phyloP scores from a whole-genome alignment of 2,113 vertebrate species.

The Nycticorax nycticorax region DNA sequence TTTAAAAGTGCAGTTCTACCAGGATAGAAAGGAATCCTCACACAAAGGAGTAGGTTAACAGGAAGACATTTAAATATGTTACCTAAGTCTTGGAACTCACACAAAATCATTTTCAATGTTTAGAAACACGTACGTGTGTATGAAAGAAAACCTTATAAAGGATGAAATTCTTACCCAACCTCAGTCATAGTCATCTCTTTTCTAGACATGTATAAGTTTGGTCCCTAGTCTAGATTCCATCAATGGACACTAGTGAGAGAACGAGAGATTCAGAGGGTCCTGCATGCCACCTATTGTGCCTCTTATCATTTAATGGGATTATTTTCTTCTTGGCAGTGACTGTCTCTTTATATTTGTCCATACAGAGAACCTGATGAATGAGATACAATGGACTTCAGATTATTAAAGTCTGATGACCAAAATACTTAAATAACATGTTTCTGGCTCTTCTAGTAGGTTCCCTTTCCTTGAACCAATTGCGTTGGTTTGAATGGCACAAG shows the following conservation, averaged over 20 bases:
- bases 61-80: not conserved
- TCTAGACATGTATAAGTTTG: not conserved
- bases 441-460: not conserved
- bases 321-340: not conserved
- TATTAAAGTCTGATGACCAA: not conserved
- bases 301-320: not conserved
- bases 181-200: not conserved
- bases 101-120: not conserved
- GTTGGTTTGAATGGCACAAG: not conserved
- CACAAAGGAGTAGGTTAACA: not conserved
- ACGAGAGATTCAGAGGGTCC: not conserved
- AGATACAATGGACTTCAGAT: not conserved
- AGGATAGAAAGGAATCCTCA: not conserved
- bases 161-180: not conserved
- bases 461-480: not conserved
- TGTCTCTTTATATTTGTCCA: not conserved
- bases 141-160: not conserved
- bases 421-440: not conserved
- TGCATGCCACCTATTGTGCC: not conserved
- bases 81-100: not conserved
- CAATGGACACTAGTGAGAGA: not conserved
- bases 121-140: not conserved
- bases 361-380: not conserved
- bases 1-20: not conserved
- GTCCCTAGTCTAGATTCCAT: not conserved